Evolutionary conservation across 2,797 vertebrate genomes (phyloP), one percentile per base, ranked within the genome.

Genomic region (Silurus lanzhouensis): DNA sequence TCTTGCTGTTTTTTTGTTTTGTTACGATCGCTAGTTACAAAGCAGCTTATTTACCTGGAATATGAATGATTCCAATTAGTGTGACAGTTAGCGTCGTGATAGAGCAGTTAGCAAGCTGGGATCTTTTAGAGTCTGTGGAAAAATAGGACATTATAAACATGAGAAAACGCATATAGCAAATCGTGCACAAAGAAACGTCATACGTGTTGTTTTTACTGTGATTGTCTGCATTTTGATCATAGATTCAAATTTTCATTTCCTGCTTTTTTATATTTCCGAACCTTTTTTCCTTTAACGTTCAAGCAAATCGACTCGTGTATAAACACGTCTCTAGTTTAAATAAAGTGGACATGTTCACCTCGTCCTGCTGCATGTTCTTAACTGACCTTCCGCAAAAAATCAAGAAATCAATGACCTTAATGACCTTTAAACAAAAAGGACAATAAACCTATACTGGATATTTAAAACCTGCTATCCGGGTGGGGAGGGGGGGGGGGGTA

Each of bases 31-130:
- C 63, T 81, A 12, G 61, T 81, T 81, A 81, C 66, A 52, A 66
- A 66, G 63, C 79, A 55, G 61, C 27, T 66, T 55, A 66, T 81
- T 27, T 22, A 67, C 63, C 44, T 67, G 46, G 79, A 67, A 67
- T 81, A 31, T 66, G 66, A 67, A 81, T 31, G 79, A 52, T 66
- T 81, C 44, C 79, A 81, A 81, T 81, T 67, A 81, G n/a, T 27
- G n/a, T 81, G 79, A 81, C 63, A 67, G 63, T 44, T 66, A 81
- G 15, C 63, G 6, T 52, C n/a, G 9, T 81, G 67, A 52, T 19
- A 55, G 61, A 19, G 61, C 63, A 25, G 44, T 27, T 66, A 81
- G 61, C 46, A 12, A 17, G 46, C 63, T 31, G 27, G 31, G 61
- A 14, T 13, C 44, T 48, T 46, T 19, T 61, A 6, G 20, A 48